Conservation (phyloP, 2,113 vertebrate species). For the Anarrhichthys ocellatus region DNA sequence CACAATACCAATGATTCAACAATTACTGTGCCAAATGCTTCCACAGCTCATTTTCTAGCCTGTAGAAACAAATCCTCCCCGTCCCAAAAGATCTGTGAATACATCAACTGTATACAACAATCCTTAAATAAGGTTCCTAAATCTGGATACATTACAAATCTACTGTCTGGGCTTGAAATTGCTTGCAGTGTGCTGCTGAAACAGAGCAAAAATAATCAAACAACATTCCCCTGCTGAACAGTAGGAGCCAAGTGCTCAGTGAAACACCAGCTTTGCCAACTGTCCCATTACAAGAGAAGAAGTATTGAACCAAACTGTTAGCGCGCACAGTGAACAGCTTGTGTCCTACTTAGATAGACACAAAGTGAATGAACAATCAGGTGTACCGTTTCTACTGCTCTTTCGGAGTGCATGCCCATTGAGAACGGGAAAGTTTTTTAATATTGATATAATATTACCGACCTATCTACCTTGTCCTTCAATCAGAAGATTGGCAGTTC, state of each 20-base stretch:
- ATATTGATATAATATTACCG: no score
- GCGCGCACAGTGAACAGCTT: conserved; percentile 31
- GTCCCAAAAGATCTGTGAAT: conserved; percentile 13
- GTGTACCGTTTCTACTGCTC: conserved; percentile 8
- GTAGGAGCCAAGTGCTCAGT: conserved; percentile 6
- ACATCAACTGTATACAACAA: conserved; percentile 11
- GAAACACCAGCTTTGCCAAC: conserved; percentile 30
- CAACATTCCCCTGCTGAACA: conserved; percentile 5
- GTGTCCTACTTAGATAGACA: conserved; percentile 24
- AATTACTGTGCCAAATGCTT: conserved; percentile 20
- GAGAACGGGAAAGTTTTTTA: no score
- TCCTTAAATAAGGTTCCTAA: conserved; percentile 12
- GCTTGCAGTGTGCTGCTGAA: conserved; percentile 18
- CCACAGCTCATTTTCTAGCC: conserved; percentile 13
- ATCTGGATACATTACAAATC: conserved; percentile 8
- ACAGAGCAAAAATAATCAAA: conserved; percentile 6
- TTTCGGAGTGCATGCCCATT: no score
- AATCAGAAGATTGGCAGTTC: no score
- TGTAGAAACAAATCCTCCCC: conserved; percentile 6
- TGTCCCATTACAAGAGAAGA: conserved; percentile 41
- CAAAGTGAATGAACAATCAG: conserved; percentile 40
- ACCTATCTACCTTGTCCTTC: no score
- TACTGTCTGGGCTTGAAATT: not conserved
- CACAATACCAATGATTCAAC: conserved; percentile 17
- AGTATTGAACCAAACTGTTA: conserved; percentile 55